These are phyloP conservation scores for Phataginus tricuspis DNA, from an alignment of 2,797 vertebrate species.

Conservation along the genomic window DNA sequence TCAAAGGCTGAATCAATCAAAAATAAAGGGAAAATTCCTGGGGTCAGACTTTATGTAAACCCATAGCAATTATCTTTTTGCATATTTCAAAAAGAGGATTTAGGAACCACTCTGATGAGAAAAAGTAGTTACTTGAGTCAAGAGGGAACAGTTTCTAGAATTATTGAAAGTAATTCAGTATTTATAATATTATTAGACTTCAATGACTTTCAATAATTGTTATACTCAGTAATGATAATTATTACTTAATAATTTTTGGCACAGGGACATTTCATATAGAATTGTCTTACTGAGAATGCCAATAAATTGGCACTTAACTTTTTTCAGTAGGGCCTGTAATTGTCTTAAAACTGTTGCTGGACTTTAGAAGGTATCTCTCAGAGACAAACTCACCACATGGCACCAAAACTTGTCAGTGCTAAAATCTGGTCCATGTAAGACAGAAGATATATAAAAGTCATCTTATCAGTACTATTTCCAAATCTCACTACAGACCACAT, in stretches of 20 bases:
- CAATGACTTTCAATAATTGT: background rate
- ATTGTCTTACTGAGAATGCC: background rate
- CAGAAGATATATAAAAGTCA: background rate
- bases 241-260: background rate
- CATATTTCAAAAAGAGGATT: background rate
- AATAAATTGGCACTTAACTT: background rate
- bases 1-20: background rate
- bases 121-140: background rate
- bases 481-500: background rate
- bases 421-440: background rate
- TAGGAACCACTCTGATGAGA: background rate
- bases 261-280: background rate
- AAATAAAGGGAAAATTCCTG: background rate
- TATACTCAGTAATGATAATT: background rate
- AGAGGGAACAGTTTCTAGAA: background rate
- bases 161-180: slow-evolving; percentile 11
- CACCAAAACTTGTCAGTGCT: background rate
- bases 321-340: background rate
- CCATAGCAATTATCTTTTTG: background rate
- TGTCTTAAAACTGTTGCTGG: background rate
- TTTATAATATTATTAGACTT: background rate
- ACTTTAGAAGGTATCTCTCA: background rate
- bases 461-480: background rate
- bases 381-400: background rate
- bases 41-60: background rate